Conservation (phyloP, 2,888 invertebrate species). For the Nomada fucata region DNA sequence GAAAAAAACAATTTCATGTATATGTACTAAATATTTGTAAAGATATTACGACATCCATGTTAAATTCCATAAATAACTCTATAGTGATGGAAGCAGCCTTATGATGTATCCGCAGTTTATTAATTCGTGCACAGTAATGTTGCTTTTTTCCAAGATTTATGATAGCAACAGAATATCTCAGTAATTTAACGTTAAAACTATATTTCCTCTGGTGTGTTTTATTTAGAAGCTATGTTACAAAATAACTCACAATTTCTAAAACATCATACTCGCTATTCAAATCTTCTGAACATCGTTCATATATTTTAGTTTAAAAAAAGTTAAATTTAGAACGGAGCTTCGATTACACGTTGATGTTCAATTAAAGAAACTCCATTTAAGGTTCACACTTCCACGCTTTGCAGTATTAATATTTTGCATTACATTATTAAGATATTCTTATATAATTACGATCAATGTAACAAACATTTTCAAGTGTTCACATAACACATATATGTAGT, state of each 20-base stretch:
- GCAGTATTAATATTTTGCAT: slow-evolving; percentile 22
- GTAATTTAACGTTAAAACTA: slow-evolving; percentile 22
- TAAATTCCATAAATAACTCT: slow-evolving; percentile 51
- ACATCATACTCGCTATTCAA: background rate
- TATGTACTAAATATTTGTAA: slow-evolving; percentile 69
- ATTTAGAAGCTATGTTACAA: background rate
- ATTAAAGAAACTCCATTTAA: slow-evolving; percentile 9
- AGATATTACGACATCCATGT: slow-evolving; percentile 55
- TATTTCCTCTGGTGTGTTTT: background rate
- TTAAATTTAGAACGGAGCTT: background rate
- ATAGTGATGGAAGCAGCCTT: slow-evolving; percentile 31
- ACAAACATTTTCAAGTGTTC: background rate
- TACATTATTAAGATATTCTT: slow-evolving; percentile 31
- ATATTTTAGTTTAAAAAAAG: no score
- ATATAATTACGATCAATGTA: slow-evolving; percentile 28
- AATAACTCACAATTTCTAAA: slow-evolving; percentile 8
- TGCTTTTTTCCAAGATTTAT: slow-evolving; percentile 43
- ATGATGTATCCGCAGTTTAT: slow-evolving; percentile 46
- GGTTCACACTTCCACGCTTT: slow-evolving; percentile 5
- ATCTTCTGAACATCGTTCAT: background rate
- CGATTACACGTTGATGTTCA: background rate
- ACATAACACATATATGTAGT: no score
- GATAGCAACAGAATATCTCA: slow-evolving; percentile 17
- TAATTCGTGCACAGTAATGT: slow-evolving; percentile 42
- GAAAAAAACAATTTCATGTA: slow-evolving; percentile 61